These are phyloP conservation scores for Hoplostethus atlanticus DNA, from an alignment of 2,797 vertebrate species.

Conservation along the genomic window DNA sequence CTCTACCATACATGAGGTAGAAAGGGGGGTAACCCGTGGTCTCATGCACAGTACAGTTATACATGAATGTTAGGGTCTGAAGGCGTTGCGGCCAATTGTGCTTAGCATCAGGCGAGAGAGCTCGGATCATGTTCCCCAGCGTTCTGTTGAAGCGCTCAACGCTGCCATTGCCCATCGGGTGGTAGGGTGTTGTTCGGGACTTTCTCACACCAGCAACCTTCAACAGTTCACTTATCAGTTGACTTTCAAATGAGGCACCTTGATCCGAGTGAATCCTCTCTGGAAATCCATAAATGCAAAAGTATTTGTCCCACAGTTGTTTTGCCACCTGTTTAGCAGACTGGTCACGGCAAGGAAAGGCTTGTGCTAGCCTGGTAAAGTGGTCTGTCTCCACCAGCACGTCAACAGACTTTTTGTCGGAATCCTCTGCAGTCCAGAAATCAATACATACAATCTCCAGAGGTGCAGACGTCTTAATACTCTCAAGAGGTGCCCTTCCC, in stretches of 20 bases:
- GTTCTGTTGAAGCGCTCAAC: conserved; percentile 1
- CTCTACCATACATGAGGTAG: conserved; percentile 27
- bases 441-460: conserved; percentile 33
- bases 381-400: conserved; percentile 28
- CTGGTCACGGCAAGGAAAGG: conserved; percentile 24
- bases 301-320: conserved; percentile 28
- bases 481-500: conserved; percentile 21
- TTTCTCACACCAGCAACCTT: conserved; percentile 22
- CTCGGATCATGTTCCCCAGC: conserved; percentile 13
- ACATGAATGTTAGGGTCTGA: neutral
- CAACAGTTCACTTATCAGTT: conserved; percentile 21
- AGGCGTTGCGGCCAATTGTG: conserved; percentile 18
- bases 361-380: conserved; percentile 20
- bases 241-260: neutral
- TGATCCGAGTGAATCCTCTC: conserved; percentile 21
- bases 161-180: neutral
- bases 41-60: conserved; percentile 8
- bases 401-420: conserved; percentile 11
- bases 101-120: conserved; percentile 14
- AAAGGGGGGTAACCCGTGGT: conserved; percentile 24
- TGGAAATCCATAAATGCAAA: conserved; percentile 31
- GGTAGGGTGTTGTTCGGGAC: neutral
- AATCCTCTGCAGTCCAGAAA: conserved; percentile 28
- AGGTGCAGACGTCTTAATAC: conserved; percentile 7
- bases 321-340: conserved; percentile 25